These are phyloP conservation scores for Drosophila paramelanica DNA, from an alignment of 2,888 invertebrate genomes.

Conservation along the genomic window DNA sequence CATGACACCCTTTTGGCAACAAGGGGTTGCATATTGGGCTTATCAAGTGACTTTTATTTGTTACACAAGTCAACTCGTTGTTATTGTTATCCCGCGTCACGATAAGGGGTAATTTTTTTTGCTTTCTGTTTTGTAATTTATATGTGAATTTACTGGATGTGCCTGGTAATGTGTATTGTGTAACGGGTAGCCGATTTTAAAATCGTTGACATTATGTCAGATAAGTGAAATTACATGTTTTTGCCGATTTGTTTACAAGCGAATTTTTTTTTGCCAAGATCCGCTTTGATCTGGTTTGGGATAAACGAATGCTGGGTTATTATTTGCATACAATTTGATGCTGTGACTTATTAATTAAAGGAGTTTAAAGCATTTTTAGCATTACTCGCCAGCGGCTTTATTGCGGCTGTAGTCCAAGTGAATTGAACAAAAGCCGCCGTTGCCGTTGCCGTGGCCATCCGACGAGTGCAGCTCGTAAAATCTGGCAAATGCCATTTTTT, in stretches of 20 bases:
- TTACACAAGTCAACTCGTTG: constrained; percentile 71
- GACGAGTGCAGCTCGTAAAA: constrained; percentile 54
- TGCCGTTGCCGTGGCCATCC: constrained; percentile 21
- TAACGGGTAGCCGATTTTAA: constrained; percentile 55
- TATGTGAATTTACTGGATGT: constrained; percentile 68
- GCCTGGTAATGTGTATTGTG: constrained; percentile 43
- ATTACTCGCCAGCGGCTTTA: not conserved
- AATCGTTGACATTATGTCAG: constrained; percentile 76
- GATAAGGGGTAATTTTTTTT: constrained; percentile 60
- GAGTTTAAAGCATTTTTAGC: constrained; percentile 23
- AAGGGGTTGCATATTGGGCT: constrained; percentile 74
- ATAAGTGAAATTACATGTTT: constrained; percentile 80
- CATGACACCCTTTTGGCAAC: constrained; percentile 64
- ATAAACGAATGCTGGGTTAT: not conserved
- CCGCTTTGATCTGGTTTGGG: not conserved
- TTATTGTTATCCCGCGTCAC: constrained; percentile 42
- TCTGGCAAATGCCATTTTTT: constrained; percentile 76
- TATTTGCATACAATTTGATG: constrained; percentile 15
- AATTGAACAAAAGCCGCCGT: constrained; percentile 5
- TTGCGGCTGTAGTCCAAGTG: constrained; percentile 1
- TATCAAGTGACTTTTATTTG: constrained; percentile 74
- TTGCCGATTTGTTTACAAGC: constrained; percentile 57
- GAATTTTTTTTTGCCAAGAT: constrained; percentile 1
- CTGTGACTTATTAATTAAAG: constrained; percentile 29
- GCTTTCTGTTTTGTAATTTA: constrained; percentile 66